These are phyloP conservation scores for Smittia aterrima DNA, from an alignment of 2,888 invertebrate genomes.

Conservation along the genomic window DNA sequence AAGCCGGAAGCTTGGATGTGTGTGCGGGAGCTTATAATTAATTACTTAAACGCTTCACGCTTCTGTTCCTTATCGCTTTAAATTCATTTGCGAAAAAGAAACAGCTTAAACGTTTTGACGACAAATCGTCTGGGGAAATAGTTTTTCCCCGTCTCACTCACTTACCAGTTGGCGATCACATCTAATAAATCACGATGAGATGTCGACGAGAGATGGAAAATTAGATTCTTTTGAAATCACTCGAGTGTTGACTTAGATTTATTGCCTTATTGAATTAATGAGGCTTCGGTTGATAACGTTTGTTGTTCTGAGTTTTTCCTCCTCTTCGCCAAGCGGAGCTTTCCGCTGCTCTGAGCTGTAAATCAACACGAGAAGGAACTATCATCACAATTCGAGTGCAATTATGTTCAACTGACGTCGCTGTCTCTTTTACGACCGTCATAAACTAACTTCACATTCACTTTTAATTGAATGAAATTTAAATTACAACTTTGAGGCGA, in stretches of 20 bases:
- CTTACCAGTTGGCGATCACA: constrained; percentile 8
- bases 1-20: constrained; percentile 23
- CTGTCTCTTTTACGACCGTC: background rate
- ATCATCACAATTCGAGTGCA: background rate
- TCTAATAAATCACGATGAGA: background rate
- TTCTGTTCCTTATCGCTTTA: constrained; percentile 25
- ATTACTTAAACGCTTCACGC: constrained; percentile 25
- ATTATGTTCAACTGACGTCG: background rate
- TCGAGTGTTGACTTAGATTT: constrained; percentile 6
- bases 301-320: background rate
- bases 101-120: background rate
- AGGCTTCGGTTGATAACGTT: constrained; percentile 12
- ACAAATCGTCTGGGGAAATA: constrained; percentile 6
- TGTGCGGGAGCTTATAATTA: constrained; percentile 18
- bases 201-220: background rate
- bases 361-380: background rate
- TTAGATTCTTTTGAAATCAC: background rate
- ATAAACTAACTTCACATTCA: background rate
- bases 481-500: constrained; percentile 19
- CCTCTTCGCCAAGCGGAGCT: background rate
- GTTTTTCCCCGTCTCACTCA: background rate
- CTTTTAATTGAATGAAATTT: constrained; percentile 25
- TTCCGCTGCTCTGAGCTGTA: background rate
- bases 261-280: constrained; percentile 20
- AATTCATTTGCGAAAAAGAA: constrained; percentile 2